Percentiles rank a stretch among this genome's conserved stretches.
phyloP scores from a whole-genome alignment of 2,113 vertebrate genomes.

The Phocoena sinus region DNA sequence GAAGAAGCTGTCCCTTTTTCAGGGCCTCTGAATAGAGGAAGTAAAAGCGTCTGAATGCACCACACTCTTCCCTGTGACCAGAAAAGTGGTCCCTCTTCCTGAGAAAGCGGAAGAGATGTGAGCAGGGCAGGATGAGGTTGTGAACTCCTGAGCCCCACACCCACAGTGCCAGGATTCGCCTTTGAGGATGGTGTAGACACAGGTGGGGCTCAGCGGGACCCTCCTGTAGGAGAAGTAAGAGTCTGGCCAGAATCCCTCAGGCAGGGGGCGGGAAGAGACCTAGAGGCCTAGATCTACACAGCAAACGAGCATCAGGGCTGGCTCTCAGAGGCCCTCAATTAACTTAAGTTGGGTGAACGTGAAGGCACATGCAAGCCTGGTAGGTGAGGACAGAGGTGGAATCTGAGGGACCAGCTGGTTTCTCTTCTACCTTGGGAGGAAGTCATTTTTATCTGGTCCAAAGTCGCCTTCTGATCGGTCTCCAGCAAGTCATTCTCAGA shows the following conservation, averaged over 20 bases:
- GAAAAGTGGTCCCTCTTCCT: background rate
- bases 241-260: background rate
- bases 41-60: background rate
- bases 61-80: background rate
- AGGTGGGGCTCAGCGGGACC: background rate
- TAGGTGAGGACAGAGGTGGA: background rate
- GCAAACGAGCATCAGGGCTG: accelerated
- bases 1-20: background rate
- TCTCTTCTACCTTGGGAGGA: background rate
- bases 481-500: background rate
- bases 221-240: background rate
- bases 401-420: background rate
- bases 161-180: background rate
- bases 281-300: accelerated
- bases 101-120: background rate
- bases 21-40: background rate
- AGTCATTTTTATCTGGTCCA: background rate
- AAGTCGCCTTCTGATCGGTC: background rate
- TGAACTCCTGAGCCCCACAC: background rate
- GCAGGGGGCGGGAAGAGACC: too few species aligned
- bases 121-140: accelerated
- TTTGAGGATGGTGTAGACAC: background rate
- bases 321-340: background rate
- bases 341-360: accelerated
- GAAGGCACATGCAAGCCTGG: accelerated